Base-by-base conservation (phyloP, 2,113 vertebrate species). In the Pelmatolapia mariae region DNA sequence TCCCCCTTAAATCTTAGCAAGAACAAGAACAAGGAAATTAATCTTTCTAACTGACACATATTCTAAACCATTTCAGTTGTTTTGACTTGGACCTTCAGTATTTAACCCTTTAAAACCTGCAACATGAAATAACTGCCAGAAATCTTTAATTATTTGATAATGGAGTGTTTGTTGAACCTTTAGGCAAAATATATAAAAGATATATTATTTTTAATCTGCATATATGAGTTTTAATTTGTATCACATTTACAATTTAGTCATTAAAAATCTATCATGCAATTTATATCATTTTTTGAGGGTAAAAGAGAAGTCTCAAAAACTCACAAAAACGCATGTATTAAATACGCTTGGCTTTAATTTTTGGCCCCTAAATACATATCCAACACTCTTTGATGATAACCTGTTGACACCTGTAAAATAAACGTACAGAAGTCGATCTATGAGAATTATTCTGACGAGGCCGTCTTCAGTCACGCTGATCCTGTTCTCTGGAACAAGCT, bases 301-400 rank as follows among this genome's bases (percentile, higher is more conserved):
- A 10, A 31, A 61, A 24, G 53, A 56, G 53, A 15, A 36, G 31
- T 36, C 31, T 36, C 6, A 63, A 63, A 63, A 63, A 63, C 1
- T 63, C 59, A 63, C 0, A 63, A 36, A 61, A 63, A 63, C 2
- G 0, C 59, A 63, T 0, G 10, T 11, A 36, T 63, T 36, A 7
- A 36, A 63, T 63, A 36, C 6, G 2, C 2, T 63, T 0, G 16
- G 18, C 16, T 63, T 63, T 63, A 0, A 63, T 7, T 47, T 0
- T 31, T 78, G 26, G 6, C 3, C 26, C 7, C 3, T 31, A 31
- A 19, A 78, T 52, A 0, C 13, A 78, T n/a, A 31, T n/a, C 16
- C 45, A 3, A 8, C 16, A 45, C 68, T 73, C 40, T 45, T 45
- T 73, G 38, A 45, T 45, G 22, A 45, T 26, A 7, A 73, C 45